These are phyloP conservation scores for Xiphophorus couchianus DNA, from an alignment of 2,113 vertebrate genomes.

Conservation along the genomic window DNA sequence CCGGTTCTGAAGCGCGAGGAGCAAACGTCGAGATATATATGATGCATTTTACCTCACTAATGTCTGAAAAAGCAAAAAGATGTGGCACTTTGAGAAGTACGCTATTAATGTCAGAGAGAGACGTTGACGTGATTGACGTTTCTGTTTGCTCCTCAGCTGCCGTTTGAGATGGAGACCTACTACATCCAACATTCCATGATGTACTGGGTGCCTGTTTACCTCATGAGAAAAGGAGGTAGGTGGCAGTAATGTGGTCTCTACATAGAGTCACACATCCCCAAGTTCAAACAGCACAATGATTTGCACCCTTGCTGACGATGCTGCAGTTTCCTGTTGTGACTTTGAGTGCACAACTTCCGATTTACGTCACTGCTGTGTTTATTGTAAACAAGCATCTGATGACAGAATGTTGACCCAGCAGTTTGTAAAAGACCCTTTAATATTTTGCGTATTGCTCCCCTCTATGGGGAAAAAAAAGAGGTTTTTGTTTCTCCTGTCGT, in stretches of 20 bases:
- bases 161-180: constrained; percentile 96
- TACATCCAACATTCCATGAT: constrained; percentile 98
- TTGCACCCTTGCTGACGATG: no score
- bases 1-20: not conserved
- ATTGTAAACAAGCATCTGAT: not conserved
- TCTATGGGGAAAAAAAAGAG: not conserved
- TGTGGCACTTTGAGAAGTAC: not conserved
- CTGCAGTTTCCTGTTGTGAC: not conserved
- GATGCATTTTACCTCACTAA: no score
- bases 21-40: no score
- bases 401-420: not conserved
- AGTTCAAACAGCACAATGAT: not conserved
- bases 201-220: constrained; percentile 94
- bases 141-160: constrained; percentile 82
- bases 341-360: not conserved
- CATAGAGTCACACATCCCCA: no score
- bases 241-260: not conserved
- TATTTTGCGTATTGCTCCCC: not conserved
- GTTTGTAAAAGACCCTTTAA: not conserved
- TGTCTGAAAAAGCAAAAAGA: not conserved
- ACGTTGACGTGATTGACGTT: not conserved
- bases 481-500: not conserved
- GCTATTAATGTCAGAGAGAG: no score
- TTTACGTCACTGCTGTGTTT: not conserved
- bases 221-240: constrained; percentile 97